phyloP scores from a whole-genome alignment of 2,888 invertebrate species.

The Lottia gigantea region DNA sequence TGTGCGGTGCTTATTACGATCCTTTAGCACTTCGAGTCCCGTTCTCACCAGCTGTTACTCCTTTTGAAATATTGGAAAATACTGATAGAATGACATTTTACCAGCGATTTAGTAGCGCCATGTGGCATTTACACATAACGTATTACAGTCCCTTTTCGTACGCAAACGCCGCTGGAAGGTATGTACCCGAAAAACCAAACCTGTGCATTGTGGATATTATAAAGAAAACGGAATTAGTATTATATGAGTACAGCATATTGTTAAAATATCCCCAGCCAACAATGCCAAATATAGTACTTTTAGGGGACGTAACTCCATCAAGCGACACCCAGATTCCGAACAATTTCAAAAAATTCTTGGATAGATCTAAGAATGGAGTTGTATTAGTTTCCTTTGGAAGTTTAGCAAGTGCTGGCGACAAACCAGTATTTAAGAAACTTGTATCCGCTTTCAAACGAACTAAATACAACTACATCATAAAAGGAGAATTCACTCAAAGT shows the following conservation, averaged over 20 bases:
- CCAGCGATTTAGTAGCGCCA: not conserved
- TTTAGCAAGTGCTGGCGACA: not conserved
- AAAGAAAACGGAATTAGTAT: conserved; percentile 30
- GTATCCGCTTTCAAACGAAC: not conserved
- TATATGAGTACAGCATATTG: conserved; percentile 33
- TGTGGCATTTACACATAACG: not conserved
- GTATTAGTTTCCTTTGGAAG: conserved; percentile 47
- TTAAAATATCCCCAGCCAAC: conserved; percentile 34
- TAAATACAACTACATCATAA: not conserved
- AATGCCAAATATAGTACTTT: conserved; percentile 35
- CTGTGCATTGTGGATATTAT: conserved; percentile 23
- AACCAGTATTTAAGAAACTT: not conserved
- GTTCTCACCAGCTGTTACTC: conserved; percentile 10
- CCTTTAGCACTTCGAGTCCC: not conserved
- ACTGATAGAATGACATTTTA: conserved; percentile 15
- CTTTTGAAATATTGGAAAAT: not conserved
- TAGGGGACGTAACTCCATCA: conserved; percentile 34
- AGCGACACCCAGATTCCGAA: conserved; percentile 30
- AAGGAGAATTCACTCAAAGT: not conserved
- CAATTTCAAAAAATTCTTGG: conserved; percentile 33
- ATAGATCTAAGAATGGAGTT: conserved; percentile 34
- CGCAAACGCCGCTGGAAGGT: conserved; percentile 25
- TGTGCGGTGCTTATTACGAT: conserved; percentile 14
- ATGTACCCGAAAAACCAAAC: conserved; percentile 33
- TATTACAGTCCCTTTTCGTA: conserved; percentile 24